Evolutionary conservation across 2,113 vertebrate genomes (phyloP), one percentile per base, ranked within the genome.

Genomic region (Orthonyx spaldingii): DNA sequence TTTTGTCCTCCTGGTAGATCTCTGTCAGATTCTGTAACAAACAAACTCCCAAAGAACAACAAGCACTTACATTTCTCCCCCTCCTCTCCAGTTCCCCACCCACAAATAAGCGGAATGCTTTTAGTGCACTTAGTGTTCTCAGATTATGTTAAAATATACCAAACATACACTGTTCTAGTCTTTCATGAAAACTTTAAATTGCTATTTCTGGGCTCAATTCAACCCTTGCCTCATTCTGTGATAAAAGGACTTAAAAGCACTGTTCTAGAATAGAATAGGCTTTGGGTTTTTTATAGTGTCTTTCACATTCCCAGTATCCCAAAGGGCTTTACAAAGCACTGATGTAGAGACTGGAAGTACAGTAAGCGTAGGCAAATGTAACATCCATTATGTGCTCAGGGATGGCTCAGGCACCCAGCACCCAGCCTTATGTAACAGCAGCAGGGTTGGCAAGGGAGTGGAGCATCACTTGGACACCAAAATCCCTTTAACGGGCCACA

Each of bases 111-210:
- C 13, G 65, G 24, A 61, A 55, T 87, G 95, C 96, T 96, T 97
- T 97, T 97, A 97, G 93, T 65, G 88, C 94, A 96, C 95, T 97
- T 91, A 95, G 66, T 77, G 82, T 88, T 91, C 88, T 64, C 69
- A 37, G 94, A 97, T 97, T 97, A 97, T 98, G 95, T 94, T 98
- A 98, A 98, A 97, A 97, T 95, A 97, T 87, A 97, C 91, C 92
- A 98, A 98, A 96, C 87, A 89, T 76, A 96, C 33, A 85, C 90
- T 78, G 84, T 82, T 95, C 91, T 82, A 80, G 44, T 94, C 97
- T 97, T 97, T 96, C 87, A 94, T 85, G 86, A 95, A 97, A 97
- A 95, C 91, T 97, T 98, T 68, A 93, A 94, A 97, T 93, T 97
- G 89, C 79, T 97, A 95, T 97, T 98, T 97, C 75, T 77, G 89